Percentiles rank a stretch among this genome's conserved stretches.
Conservation (phyloP, 2,888 invertebrate genomes). For the Oscheius sp. region DNA sequence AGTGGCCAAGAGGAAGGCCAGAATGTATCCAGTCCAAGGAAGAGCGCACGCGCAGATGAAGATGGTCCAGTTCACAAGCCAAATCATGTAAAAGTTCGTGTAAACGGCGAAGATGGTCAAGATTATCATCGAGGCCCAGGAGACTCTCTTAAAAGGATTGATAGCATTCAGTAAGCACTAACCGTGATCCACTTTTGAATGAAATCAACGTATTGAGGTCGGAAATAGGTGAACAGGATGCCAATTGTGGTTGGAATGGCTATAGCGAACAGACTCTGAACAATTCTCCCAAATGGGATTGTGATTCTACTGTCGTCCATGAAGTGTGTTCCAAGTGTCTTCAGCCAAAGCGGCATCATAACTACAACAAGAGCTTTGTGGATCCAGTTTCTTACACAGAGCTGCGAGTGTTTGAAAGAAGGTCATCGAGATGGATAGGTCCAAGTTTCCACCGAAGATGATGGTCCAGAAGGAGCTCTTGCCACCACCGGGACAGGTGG, state of each 20-base stretch:
- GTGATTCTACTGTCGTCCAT: slow-evolving; percentile 6
- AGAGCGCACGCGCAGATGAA: slow-evolving; percentile 42
- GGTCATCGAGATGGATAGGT: slow-evolving; percentile 93
- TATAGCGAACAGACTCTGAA: slow-evolving; percentile 80
- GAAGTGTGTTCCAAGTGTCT: slow-evolving; percentile 74
- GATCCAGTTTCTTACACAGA: slow-evolving; percentile 79
- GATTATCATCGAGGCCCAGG: slow-evolving; percentile 72
- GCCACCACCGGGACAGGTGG: slow-evolving; percentile 80
- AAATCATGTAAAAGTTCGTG: slow-evolving; percentile 48
- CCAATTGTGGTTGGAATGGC: slow-evolving; percentile 81
- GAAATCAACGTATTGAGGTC: slow-evolving; percentile 81
- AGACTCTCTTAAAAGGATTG: slow-evolving; percentile 36
- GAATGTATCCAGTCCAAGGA: slow-evolving; percentile 50
- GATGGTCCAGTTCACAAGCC: slow-evolving; percentile 44
- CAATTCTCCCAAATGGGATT: slow-evolving; percentile 28
- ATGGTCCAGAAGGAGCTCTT: slow-evolving; percentile 95
- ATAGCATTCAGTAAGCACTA: not conserved
- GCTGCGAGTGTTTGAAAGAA: slow-evolving; percentile 87
- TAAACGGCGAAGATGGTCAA: slow-evolving; percentile 46
- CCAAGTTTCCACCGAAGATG: slow-evolving; percentile 88
- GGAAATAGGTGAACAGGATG: slow-evolving; percentile 75
- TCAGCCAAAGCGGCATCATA: slow-evolving; percentile 77
- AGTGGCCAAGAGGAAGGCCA: slow-evolving; percentile 43
- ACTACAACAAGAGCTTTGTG: slow-evolving; percentile 65
- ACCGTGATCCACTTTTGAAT: slow-evolving; percentile 87